These are phyloP conservation scores for Thaumatotibia leucotreta DNA, from an alignment of 1,140 invertebrate genomes.

Conservation along the genomic window DNA sequence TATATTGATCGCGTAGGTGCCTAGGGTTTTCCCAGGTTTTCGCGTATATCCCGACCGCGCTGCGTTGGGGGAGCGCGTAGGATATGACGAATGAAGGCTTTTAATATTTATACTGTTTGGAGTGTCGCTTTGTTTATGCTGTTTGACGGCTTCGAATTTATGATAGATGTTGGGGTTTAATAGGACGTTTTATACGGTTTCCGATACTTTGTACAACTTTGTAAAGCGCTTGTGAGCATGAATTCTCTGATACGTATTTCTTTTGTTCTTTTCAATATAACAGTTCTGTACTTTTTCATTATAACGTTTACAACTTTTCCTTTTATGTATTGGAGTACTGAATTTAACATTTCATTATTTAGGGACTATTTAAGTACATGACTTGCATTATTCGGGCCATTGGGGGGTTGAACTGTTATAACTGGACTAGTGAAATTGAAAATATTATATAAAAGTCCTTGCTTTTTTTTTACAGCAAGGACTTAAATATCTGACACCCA, in stretches of 20 bases:
- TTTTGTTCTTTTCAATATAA: neutral
- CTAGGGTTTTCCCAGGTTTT: conserved; percentile 13
- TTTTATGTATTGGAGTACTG: too few species aligned
- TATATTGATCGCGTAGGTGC: conserved; percentile 41
- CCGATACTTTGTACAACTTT: neutral
- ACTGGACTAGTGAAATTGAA: too few species aligned
- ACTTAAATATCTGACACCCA: too few species aligned
- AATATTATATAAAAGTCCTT: too few species aligned
- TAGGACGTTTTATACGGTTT: neutral
- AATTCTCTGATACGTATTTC: neutral
- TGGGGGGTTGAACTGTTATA: too few species aligned
- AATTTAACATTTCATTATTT: too few species aligned
- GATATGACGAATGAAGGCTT: neutral
- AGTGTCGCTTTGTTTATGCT: neutral
- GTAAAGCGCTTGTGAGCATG: neutral
- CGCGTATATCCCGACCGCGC: neutral
- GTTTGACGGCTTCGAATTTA: neutral
- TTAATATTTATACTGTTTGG: neutral
- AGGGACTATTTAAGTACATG: too few species aligned
- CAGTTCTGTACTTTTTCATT: too few species aligned
- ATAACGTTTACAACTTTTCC: too few species aligned
- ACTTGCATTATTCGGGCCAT: too few species aligned
- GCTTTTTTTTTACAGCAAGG: too few species aligned
- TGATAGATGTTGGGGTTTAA: neutral
- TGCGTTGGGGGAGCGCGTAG: neutral